Percentiles rank a stretch among this genome's conserved stretches.
Conservation (phyloP, 2,888 invertebrate species). For the Chironomus tentans region DNA sequence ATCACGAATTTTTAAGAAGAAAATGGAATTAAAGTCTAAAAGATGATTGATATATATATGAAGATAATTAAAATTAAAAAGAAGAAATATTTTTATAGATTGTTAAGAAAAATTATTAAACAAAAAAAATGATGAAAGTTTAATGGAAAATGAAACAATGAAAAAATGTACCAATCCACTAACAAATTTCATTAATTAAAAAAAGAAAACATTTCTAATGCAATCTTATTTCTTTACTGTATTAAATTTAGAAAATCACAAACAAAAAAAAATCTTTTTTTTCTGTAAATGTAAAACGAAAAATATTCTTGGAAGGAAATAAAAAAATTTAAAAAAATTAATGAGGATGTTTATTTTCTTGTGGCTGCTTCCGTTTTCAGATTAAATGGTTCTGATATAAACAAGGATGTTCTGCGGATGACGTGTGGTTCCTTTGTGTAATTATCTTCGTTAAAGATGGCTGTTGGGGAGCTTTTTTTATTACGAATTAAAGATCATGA, state of each 20-base stretch:
- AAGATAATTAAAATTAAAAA: not conserved
- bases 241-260: not conserved
- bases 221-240: not conserved
- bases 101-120: constrained; percentile 2
- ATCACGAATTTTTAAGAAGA: not conserved
- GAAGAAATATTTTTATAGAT: not conserved
- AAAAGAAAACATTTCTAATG: not conserved
- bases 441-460: no score
- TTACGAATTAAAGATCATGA: no score
- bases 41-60: not conserved
- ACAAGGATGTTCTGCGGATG: no score
- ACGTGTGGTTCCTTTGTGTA: no score
- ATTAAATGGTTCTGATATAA: no score
- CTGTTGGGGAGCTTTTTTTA: no score
- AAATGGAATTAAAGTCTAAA: not conserved
- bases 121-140: not conserved
- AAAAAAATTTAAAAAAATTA: not conserved
- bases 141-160: not conserved
- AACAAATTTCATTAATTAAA: not conserved
- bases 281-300: not conserved
- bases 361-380: no score
- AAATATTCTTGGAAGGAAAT: not conserved
- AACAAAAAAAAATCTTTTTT: not conserved
- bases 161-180: constrained; percentile 4
- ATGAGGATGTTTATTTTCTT: no score